Evolutionary conservation across 2,797 vertebrate genomes (phyloP), one percentile per base, ranked within the genome.

Genomic region (Alca torda): DNA sequence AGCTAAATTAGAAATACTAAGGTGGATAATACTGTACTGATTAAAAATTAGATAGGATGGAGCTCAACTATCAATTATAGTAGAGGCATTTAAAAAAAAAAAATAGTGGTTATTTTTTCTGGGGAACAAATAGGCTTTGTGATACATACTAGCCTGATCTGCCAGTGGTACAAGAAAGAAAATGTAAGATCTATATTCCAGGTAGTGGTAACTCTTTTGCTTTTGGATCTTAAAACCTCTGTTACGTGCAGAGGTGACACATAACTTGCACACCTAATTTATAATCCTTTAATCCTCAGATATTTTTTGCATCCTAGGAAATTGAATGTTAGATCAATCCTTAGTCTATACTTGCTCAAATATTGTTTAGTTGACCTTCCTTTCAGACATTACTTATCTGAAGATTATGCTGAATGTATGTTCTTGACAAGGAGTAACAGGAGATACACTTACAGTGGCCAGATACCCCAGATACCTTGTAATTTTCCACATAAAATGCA

Each of bases 301-400:
- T 91, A 53, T 60, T 85, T 89, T 82, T 70, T 33, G 77, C 11
- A 53, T 90, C 25, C 59, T 77, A 51, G 64, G 25, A 91, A 92
- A 85, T 10, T 46, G 68, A 89, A 83, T 72, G 33, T 72, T 87
- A 91, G 48, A 83, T 90, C 67, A 84, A 74, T 77, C 41, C 84
- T 63, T 64, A 77, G 45, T 82, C 37, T 91, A 14, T 90, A 56
- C 31, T 73, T 82, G 35, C 72, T 87, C 83, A 93, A 89, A 87
- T 90, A 89, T 50, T 82, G 56, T 76, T 90, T 79, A 51, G 41
- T 54, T 96, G 93, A 94, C 93, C 88, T 92, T 94, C 94, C 86
- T 92, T 93, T 89, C 75, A 70, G 45, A 76, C 21, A 25, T 91
- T 93, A 69, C 16, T 92, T 93, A 85, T 63, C 77, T 83, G 75